Evolutionary conservation across 2,888 invertebrate species (phyloP), one percentile per base, ranked within the genome.

Genomic region (Ametastegia equiseti): DNA sequence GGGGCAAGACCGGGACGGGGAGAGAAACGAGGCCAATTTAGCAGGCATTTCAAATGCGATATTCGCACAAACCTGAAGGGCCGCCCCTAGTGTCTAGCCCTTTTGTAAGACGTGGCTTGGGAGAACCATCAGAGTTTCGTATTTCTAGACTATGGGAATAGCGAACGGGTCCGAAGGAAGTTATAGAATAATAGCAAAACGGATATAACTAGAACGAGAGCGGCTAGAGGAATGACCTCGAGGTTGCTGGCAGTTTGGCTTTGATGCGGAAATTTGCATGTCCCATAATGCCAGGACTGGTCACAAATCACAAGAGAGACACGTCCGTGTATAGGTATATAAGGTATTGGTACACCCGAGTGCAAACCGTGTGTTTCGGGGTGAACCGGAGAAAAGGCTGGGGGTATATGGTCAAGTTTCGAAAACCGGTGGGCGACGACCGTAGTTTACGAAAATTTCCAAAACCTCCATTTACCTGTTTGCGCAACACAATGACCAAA

Each of bases 11-110:
- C 33, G 65, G 27, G 30, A 57, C 27, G 42, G 77, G 80, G 27
- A 84, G 86, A 86, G 86, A 88, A 88, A 88, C 86, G 88, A 87
- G 86, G 84, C 87, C 86, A 88, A 87, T 88, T 88, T 87, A 30
- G 71, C 36, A 50, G 50, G 75, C 33, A 80, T 82, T 82, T 80
- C 80, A 81, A 75, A 75, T 73, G 84, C 84, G 84, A 86, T 85
- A 87, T 86, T 88, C 83, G 87, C 86, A 86, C 83, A 83, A 86
- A 83, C 81, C 42, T 69, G 39, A 77, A 81, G 54, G 71, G 30
- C 63, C 60, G 65, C 45, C 39, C 80, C 27, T 77, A 73, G 7
- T 47, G 33, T n/a, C 47, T 27, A 30, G 60, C 30, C 45, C 71
- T 71, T 75, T 75, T 75, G 75, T 75, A 19, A 27, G 45, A 19